These are phyloP conservation scores for Xiphophorus maculatus DNA, from an alignment of 2,113 vertebrate genomes.

Conservation along the genomic window DNA sequence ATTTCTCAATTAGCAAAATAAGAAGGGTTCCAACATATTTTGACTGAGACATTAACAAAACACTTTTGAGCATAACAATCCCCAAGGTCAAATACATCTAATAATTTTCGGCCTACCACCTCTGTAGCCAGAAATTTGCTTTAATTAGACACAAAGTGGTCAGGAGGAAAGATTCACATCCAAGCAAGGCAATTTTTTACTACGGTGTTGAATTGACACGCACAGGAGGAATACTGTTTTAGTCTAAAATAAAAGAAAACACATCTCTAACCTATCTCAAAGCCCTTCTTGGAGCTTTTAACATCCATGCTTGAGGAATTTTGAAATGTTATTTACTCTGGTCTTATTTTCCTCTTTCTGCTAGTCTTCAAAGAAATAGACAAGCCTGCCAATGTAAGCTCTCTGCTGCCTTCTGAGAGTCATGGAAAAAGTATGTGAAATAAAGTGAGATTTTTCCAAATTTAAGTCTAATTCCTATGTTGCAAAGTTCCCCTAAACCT, in stretches of 20 bases:
- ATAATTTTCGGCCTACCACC: neutral
- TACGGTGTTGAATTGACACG: constrained; percentile 10
- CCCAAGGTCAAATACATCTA: neutral
- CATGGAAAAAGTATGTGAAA: neutral
- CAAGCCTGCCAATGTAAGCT: neutral
- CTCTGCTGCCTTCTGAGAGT: neutral
- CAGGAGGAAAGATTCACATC: neutral
- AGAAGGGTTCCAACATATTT: neutral
- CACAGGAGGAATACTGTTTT: neutral
- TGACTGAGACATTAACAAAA: neutral
- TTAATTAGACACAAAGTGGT: neutral
- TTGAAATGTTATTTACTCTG: neutral
- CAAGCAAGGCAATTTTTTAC: neutral
- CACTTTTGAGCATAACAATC: neutral
- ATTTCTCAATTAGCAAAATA: neutral
- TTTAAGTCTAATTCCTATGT: neutral
- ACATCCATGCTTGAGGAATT: neutral
- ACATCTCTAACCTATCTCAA: neutral
- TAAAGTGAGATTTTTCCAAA: neutral
- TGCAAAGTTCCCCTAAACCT: too few relatives aligned
- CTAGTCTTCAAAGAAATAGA: neutral
- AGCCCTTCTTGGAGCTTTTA: neutral
- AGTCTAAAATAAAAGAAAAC: neutral
- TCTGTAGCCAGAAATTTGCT: neutral
- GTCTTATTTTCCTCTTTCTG: neutral